Evolutionary conservation across 2,113 vertebrate genomes (phyloP).

Genomic region (Sarotherodon lohbergeri): DNA sequence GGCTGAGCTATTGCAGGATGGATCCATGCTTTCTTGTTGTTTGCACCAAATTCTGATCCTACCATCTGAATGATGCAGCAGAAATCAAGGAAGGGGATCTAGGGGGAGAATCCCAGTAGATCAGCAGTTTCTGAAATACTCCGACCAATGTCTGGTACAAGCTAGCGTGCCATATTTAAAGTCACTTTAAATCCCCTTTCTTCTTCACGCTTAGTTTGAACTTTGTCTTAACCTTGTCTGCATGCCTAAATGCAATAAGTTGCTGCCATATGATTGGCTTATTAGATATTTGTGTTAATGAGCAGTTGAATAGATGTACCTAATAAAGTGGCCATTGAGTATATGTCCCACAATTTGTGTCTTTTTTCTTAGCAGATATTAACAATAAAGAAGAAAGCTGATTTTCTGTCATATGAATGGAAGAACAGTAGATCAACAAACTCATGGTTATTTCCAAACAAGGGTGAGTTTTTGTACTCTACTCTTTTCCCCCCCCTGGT

Average conservation of each 20-base stretch:
- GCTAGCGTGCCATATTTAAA: neutral
- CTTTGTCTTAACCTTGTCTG: neutral
- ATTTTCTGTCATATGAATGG: neutral
- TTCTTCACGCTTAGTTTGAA: neutral
- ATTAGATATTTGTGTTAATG: neutral
- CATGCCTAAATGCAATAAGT: neutral
- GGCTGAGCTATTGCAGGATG: neutral
- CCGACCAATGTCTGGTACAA: neutral
- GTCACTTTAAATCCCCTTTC: neutral
- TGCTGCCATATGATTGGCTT: neutral
- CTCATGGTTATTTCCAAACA: neutral
- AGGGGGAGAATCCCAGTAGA: neutral
- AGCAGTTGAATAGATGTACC: neutral
- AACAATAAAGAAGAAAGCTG: neutral
- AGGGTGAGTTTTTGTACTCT: neutral
- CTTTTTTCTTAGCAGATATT: neutral
- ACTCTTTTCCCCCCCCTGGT: fast-evolving
- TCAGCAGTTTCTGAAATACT: neutral
- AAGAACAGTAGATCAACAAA: neutral
- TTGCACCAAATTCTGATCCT: neutral
- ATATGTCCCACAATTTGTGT: neutral
- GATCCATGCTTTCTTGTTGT: neutral
- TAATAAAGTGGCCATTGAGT: neutral
- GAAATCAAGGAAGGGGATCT: neutral
- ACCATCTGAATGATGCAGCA: neutral